Evolutionary conservation across 1,140 invertebrate genomes (phyloP), one percentile per base, ranked within the genome.

Genomic region (Drosophila biarmipes): DNA sequence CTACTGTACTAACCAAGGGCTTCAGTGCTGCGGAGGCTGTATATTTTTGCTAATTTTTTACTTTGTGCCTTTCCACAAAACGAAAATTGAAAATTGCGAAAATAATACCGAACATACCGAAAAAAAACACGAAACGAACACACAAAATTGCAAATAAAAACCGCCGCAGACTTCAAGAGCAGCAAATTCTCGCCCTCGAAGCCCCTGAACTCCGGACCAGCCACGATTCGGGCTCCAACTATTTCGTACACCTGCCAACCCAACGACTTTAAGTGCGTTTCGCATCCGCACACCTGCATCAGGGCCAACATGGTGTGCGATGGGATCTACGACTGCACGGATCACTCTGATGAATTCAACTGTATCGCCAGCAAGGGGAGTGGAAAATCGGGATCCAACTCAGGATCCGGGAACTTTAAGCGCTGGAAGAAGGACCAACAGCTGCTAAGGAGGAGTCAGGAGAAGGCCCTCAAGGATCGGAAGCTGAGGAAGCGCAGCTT

Each of bases 301-400:
- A 93, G 95, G 73, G 86, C 93, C 90, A 92, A 91, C 72, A 93
- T 93, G 90, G 92, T 94, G 77, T 97, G 96, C 93, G 95, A 97
- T 82, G 93, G 94, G 64, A 93, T 93, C 85, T 91, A 92, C 77
- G 95, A 96, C 91, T 97, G 96, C 93, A 91, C 89, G 73, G 95
- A 97, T 91, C 92, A 93, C 81, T 95, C 95, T 55, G 96, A 96
- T 92, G 95, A 96, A 92, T 93, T 94, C 77, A 94, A 94, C 91
- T 96, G 96, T 91, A 90, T 92, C 71, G 82, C 11, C 15, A 29
- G 38, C 21, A 43, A 57, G 37, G 48, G 48, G 34, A 19, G 29
- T 15, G 45, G 19, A 15, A 35, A 24, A 35, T 12, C 42, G 2
- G 24, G 17, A 38, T 34, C 51, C 34, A 27, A 24, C 35, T 34